These are phyloP conservation scores for Synanthedon formicaeformis DNA, from an alignment of 2,888 invertebrate genomes.

Conservation along the genomic window DNA sequence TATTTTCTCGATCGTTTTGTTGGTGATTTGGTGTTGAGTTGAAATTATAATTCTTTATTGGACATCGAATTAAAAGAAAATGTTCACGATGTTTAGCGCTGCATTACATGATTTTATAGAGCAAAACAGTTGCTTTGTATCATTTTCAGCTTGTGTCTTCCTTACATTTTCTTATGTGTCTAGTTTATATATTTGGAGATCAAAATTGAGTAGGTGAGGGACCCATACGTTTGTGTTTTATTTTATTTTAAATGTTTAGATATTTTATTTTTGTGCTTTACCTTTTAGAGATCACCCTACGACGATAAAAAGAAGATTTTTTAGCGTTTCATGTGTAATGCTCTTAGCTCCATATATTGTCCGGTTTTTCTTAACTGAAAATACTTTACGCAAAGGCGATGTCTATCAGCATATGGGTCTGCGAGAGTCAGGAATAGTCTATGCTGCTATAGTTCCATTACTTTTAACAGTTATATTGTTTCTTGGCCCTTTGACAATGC, in stretches of 20 bases:
- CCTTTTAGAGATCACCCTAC: conserved; percentile 85
- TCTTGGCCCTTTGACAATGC: conserved; percentile 84
- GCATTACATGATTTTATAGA: conserved; percentile 9
- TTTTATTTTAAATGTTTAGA: background rate
- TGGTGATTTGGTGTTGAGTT: too few species aligned
- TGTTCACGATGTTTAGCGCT: background rate
- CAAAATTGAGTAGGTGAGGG: conserved; percentile 77
- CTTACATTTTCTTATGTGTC: conserved; percentile 85
- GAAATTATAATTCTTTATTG: too few species aligned
- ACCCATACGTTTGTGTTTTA: background rate
- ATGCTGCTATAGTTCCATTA: conserved; percentile 80
- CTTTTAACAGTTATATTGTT: conserved; percentile 84
- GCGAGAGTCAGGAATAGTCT: conserved; percentile 77
- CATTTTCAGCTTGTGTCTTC: conserved; percentile 79
- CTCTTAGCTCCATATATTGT: conserved; percentile 83
- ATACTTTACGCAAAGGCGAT: conserved; percentile 70
- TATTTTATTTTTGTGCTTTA: conserved; percentile 12
- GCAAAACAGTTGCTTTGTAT: conserved; percentile 61
- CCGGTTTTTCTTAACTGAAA: conserved; percentile 76
- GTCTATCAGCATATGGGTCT: conserved; percentile 82
- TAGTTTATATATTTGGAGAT: conserved; percentile 90
- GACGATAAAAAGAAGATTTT: conserved; percentile 87
- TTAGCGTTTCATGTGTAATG: conserved; percentile 87
- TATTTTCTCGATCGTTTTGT: background rate
- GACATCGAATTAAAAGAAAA: background rate